Evolutionary conservation across 2,888 invertebrate genomes (phyloP).

Genomic region (Drosophila histrio): DNA sequence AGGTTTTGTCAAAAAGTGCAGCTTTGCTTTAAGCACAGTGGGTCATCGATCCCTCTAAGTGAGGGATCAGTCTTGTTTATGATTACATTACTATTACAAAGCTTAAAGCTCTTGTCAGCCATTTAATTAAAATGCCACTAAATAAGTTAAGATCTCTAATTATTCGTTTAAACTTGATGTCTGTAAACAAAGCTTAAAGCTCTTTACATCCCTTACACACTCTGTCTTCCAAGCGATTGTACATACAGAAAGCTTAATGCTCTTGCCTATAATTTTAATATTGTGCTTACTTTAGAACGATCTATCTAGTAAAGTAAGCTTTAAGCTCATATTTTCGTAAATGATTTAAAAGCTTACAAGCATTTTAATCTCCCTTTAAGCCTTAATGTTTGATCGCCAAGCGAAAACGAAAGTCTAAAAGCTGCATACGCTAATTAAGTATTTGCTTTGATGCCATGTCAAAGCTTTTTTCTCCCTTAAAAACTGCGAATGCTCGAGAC

Average conservation of each 20-base stretch:
- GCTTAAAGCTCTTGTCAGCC: too few species aligned
- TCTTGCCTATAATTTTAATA: neutral
- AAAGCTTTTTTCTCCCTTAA: constrained; percentile 12
- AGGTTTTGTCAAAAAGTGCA: too few species aligned
- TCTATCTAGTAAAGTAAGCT: neutral
- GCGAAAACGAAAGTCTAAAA: constrained; percentile 1
- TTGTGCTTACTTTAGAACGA: neutral
- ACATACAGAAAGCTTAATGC: neutral
- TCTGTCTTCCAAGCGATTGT: too few species aligned
- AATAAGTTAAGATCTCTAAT: too few species aligned
- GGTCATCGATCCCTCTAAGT: too few species aligned
- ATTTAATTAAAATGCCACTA: too few species aligned
- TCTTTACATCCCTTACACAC: neutral
- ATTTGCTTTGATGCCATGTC: constrained; percentile 10
- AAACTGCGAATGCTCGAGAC: constrained; percentile 22
- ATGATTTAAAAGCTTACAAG: neutral
- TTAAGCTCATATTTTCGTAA: neutral
- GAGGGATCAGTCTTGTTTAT: too few species aligned
- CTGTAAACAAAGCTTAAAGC: too few species aligned
- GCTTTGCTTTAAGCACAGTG: too few species aligned
- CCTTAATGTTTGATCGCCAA: neutral
- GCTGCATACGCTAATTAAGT: constrained; percentile 9
- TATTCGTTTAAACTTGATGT: too few species aligned
- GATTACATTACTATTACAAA: too few species aligned
- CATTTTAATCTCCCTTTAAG: neutral